Percentiles rank a stretch among this genome's conserved stretches.
phyloP scores from a whole-genome alignment of 1,140 invertebrate species.

The Heliconius melpomene region DNA sequence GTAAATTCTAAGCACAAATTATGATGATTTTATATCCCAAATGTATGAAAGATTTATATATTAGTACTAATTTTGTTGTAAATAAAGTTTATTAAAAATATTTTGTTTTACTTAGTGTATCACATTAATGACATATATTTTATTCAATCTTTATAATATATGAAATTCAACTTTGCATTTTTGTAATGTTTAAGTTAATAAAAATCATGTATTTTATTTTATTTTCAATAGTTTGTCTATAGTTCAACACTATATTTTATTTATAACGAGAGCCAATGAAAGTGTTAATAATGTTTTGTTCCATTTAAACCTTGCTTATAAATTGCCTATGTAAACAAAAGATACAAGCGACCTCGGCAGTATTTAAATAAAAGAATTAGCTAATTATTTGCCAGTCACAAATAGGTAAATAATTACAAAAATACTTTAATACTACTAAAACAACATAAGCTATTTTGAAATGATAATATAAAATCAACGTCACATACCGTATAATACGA shows the following conservation, averaged over 20 bases:
- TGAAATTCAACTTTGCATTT: too few species aligned
- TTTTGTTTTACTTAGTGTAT: neutral
- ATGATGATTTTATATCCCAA: neutral
- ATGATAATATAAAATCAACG: constrained; percentile 42
- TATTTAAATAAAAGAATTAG: constrained; percentile 2
- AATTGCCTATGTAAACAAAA: constrained; percentile 12
- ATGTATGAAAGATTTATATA: neutral
- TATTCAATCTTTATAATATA: too few species aligned
- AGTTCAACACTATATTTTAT: neutral
- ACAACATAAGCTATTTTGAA: neutral
- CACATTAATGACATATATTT: neutral
- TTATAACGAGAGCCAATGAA: neutral
- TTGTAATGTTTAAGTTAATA: neutral
- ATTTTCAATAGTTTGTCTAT: neutral
- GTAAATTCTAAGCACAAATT: neutral
- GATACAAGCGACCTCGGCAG: neutral
- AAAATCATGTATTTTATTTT: neutral
- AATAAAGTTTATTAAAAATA: neutral
- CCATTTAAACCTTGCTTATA: neutral
- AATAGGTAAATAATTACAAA: neutral
- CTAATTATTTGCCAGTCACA: neutral
- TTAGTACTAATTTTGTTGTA: neutral
- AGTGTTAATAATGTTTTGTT: neutral
- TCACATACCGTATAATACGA: constrained; percentile 98
- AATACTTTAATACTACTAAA: neutral